Conservation (phyloP, 2,888 invertebrate species). For the Aphelenchoides bicaudatus region DNA sequence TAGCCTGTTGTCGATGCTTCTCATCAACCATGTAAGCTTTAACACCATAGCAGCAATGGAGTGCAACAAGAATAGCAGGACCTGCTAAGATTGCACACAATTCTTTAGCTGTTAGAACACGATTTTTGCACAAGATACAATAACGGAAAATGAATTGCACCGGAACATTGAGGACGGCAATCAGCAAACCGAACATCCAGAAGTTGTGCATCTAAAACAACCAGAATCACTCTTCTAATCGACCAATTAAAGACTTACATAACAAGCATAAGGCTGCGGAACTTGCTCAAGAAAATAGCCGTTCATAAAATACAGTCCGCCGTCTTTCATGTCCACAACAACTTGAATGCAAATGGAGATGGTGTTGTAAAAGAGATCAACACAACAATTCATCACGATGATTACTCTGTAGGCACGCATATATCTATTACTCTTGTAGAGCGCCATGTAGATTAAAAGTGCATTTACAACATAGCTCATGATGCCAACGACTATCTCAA, state of each 20-base stretch:
- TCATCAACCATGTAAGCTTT: too few relatives aligned
- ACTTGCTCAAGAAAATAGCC: constrained; percentile 10
- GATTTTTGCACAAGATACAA: background rate
- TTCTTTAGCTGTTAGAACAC: background rate
- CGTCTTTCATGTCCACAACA: constrained; percentile 15
- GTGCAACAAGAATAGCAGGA: background rate
- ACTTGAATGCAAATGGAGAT: constrained; percentile 1
- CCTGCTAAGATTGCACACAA: background rate
- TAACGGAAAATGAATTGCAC: constrained; percentile 5
- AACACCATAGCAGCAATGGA: constrained; percentile 9
- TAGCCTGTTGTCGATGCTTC: too few relatives aligned
- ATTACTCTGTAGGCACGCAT: constrained; percentile 1
- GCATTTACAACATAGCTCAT: background rate
- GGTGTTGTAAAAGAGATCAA: constrained; percentile 16
- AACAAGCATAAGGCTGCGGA: background rate
- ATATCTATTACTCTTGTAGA: background rate
- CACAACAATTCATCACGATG: constrained; percentile 4
- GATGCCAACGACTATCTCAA: constrained; percentile 7
- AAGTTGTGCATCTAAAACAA: background rate
- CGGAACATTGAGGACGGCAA: background rate
- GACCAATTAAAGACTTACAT: too few relatives aligned
- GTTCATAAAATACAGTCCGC: constrained; percentile 2
- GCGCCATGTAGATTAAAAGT: constrained; percentile 6
- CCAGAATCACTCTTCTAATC: background rate
- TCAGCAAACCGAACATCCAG: constrained; percentile 11